Percentiles rank a stretch among this genome's conserved stretches.
Conservation (phyloP, 2,888 invertebrate genomes). For the Temnothorax ravouxi region DNA sequence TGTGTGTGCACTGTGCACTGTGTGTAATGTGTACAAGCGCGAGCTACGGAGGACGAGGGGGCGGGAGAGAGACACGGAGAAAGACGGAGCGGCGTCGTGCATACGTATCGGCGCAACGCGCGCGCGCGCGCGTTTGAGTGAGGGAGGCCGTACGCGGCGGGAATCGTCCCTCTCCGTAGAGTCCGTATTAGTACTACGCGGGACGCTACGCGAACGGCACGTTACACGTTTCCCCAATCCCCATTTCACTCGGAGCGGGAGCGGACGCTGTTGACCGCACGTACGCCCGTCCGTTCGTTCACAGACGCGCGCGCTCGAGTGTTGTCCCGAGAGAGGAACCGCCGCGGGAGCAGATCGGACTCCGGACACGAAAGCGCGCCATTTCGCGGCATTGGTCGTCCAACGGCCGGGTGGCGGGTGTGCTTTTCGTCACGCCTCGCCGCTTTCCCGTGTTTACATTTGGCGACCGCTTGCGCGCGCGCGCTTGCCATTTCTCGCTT, state of each 20-base stretch:
- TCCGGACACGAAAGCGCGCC: too few relatives aligned
- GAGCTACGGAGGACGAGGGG: not conserved
- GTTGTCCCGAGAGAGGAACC: too few relatives aligned
- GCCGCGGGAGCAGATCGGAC: too few relatives aligned
- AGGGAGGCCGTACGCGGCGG: constrained; percentile 70
- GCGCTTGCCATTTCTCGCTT: not conserved
- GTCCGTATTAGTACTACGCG: constrained; percentile 78
- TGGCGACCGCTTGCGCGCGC: not conserved
- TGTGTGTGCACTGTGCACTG: too few relatives aligned
- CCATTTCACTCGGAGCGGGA: constrained; percentile 33
- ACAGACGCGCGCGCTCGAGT: too few relatives aligned
- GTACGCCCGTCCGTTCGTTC: too few relatives aligned
- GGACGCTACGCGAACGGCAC: constrained; percentile 77
- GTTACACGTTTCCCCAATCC: constrained; percentile 57
- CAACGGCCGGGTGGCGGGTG: too few relatives aligned
- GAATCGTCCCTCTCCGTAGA: constrained; percentile 67
- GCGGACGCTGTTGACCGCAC: not conserved
- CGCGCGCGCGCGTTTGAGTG: constrained; percentile 35
- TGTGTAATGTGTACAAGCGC: too few relatives aligned
- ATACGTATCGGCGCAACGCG: not conserved
- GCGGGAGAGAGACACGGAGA: not conserved
- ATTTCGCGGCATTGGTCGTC: too few relatives aligned
- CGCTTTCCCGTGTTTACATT: constrained; percentile 23
- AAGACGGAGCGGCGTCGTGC: constrained; percentile 2
- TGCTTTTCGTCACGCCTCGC: too few relatives aligned